Base-by-base conservation (phyloP, 2,888 invertebrate genomes). In the Stenoptilia bipunctidactyla region DNA sequence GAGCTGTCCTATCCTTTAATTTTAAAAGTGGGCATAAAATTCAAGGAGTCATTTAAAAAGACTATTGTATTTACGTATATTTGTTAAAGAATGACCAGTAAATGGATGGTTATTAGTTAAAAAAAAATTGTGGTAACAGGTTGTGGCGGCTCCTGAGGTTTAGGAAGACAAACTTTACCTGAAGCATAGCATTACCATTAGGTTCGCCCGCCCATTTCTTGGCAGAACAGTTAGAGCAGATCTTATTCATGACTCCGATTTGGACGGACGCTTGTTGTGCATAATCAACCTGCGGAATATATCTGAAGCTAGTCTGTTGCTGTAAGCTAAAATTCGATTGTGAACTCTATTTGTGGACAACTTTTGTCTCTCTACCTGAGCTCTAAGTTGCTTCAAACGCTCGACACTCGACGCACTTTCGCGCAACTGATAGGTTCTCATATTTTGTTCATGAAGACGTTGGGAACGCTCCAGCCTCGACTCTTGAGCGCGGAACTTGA, bases 181-280 rank as follows among this genome's bases (percentile, higher is more conserved):
- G 30, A 10, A 30, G 30, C 9, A 30, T n/a, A 30, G 30, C 30
- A 30, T n/a, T 30, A 30, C 4, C 30, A 30, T 30, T 30, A 30
- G 30, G 30, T 30, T 30, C 30, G n/a, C 10, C 30, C 2, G 36
- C 35, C 45, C 42, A 43, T 42, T 49, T 42, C 14, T 49, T 45
- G 20, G 47, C 42, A 36, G 35, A 45, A 15, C 48, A 51, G 0
- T 44, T 45, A 50, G 50, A 36, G 40, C 50, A 53, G 40, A 46
- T 48, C 41, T 51, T 53, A 49, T 43, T 49, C 49, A 52, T 52
- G 36, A 9, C 46, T 41, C 49, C 48, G 30, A 50, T 51, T 52
- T 49, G 45, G 36, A 53, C 36, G 40, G 39, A 39, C 2, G 41
- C 1, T 25, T 47, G 45, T 39, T 51, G 45, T 15, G 45, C 46